phyloP scores from a whole-genome alignment of 2,797 vertebrate genomes.

The Malacoctenus gilli region DNA sequence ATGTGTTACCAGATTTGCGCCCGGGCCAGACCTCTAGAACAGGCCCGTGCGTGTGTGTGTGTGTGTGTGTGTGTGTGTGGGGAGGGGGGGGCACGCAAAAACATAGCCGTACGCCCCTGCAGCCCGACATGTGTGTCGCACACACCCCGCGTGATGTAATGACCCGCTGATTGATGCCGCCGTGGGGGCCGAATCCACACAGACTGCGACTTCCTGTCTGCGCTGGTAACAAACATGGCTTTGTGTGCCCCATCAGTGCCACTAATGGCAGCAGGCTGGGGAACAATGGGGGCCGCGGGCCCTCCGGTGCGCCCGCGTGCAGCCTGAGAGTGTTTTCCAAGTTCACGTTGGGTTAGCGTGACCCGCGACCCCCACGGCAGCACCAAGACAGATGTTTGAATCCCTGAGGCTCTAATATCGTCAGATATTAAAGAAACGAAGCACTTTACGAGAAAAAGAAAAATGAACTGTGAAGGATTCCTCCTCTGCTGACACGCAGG shows the following conservation, averaged over 20 bases:
- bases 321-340: background rate
- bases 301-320: background rate
- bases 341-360: background rate
- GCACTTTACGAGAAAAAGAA: too few species aligned
- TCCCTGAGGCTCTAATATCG: too few species aligned
- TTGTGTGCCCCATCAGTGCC: slow-evolving; percentile 48
- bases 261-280: slow-evolving; percentile 23
- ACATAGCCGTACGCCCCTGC: slow-evolving; percentile 16
- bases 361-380: too few species aligned
- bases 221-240: slow-evolving; percentile 58
- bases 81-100: slow-evolving; percentile 36
- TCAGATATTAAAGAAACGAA: too few species aligned
- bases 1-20: slow-evolving; percentile 69
- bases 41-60: slow-evolving; percentile 61
- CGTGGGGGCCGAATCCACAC: slow-evolving; percentile 45
- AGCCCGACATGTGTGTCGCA: slow-evolving; percentile 25
- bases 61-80: too few species aligned
- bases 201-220: slow-evolving; percentile 69
- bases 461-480: too few species aligned
- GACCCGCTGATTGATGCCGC: slow-evolving; percentile 57
- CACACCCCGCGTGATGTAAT: slow-evolving; percentile 60
- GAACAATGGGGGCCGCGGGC: slow-evolving; percentile 18
- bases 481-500: too few species aligned
- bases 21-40: slow-evolving; percentile 51
- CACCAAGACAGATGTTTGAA: too few species aligned